Evolutionary conservation across 2,888 invertebrate species (phyloP).

Genomic region (Schrankia costaestrigalis): DNA sequence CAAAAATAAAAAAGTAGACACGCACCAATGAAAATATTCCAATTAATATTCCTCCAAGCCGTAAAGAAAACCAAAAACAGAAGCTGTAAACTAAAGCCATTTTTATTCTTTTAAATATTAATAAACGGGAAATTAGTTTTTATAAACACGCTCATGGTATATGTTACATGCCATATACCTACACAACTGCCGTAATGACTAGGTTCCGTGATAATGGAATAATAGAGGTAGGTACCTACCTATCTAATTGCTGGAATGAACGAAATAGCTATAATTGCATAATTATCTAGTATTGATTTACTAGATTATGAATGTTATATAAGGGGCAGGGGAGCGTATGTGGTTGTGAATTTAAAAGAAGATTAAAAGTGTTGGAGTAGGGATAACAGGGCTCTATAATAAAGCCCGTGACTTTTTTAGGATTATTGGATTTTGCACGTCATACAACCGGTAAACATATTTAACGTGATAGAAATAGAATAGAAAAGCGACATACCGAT

Average conservation of each 20-base stretch:
- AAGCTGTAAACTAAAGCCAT: constrained; percentile 73
- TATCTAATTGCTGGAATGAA: constrained; percentile 19
- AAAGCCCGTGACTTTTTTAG: too few species aligned
- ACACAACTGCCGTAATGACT: neutral
- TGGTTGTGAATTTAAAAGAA: neutral
- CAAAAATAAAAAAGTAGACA: constrained; percentile 5
- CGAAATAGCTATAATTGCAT: too few species aligned
- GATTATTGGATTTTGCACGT: too few species aligned
- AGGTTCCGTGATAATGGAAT: constrained; percentile 5
- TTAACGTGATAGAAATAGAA: too few species aligned
- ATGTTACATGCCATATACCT: neutral
- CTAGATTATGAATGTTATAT: constrained; percentile 9
- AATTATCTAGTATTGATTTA: constrained; percentile 23
- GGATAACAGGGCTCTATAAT: too few species aligned
- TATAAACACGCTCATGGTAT: neutral
- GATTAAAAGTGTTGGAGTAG: too few species aligned
- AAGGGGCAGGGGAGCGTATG: too few species aligned
- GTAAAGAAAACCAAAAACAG: constrained; percentile 74
- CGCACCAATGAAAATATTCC: constrained; percentile 62
- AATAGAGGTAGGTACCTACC: constrained; percentile 11
- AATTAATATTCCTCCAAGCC: constrained; percentile 67
- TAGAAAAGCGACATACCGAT: too few species aligned
- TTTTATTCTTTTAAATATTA: too few species aligned
- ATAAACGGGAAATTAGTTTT: too few species aligned
- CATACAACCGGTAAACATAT: too few species aligned